A percentile compares a stretch with the other conserved stretches of the same genome.
phyloP scores from a whole-genome alignment of 2,888 invertebrate genomes.

The Cryptophagus acutangulus region DNA sequence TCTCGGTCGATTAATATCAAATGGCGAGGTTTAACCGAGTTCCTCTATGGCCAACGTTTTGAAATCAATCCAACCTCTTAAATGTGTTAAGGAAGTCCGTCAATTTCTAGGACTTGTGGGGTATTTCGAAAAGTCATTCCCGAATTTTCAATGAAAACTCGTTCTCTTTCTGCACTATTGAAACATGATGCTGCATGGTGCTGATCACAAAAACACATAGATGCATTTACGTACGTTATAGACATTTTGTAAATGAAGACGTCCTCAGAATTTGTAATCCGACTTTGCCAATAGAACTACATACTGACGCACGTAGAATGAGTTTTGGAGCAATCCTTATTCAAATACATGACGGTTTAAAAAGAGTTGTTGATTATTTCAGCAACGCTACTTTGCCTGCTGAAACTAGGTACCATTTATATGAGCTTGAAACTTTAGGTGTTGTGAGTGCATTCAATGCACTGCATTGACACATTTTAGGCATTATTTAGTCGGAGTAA shows the following conservation, averaged over 20 bases:
- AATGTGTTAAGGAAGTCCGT: constrained; percentile 14
- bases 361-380: no score
- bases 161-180: constrained; percentile 14
- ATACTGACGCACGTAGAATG: constrained; percentile 21
- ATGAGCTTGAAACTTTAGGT: no score
- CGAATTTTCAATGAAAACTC: constrained; percentile 11
- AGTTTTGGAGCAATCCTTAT: constrained; percentile 20
- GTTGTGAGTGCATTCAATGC: no score
- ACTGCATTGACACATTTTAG: no score
- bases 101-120: constrained; percentile 16
- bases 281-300: constrained; percentile 13
- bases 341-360: constrained; percentile 17
- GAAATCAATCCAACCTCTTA: constrained; percentile 7
- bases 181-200: constrained; percentile 13
- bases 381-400: no score
- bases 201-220: constrained; percentile 9
- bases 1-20: not conserved
- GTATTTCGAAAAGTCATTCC: constrained; percentile 18
- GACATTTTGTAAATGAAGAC: constrained; percentile 13
- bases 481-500: no score
- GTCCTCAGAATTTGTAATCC: constrained; percentile 18
- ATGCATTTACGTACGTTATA: constrained; percentile 14
- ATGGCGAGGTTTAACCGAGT: no score
- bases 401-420: no score
- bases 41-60: no score